These are phyloP conservation scores for Drosophila mayaguana DNA, from an alignment of 2,888 invertebrate genomes.

Conservation along the genomic window DNA sequence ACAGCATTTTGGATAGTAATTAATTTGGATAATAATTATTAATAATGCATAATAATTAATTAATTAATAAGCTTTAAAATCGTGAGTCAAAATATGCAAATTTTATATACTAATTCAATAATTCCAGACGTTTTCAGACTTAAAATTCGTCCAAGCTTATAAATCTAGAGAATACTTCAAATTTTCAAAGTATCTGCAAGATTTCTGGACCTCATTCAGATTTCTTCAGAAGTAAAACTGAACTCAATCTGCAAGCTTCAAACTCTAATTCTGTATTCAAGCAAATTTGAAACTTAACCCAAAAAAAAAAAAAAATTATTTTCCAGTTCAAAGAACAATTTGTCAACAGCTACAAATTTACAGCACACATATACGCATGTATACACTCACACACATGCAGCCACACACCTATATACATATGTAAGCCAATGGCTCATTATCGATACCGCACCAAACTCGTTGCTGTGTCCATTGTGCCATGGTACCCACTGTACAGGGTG, in stretches of 20 bases:
- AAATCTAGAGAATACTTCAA: too few relatives aligned
- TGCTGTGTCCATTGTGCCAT: slow-evolving; percentile 17
- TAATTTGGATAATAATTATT: too few relatives aligned
- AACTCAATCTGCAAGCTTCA: neutral
- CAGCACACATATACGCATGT: neutral
- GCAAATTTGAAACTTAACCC: slow-evolving; percentile 2
- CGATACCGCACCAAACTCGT: slow-evolving; percentile 69
- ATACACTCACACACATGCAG: neutral
- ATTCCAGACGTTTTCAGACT: neutral
- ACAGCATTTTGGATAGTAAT: too few relatives aligned
- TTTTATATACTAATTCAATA: too few relatives aligned
- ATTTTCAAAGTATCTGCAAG: too few relatives aligned
- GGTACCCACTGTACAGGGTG: slow-evolving; percentile 41
- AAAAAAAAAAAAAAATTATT: slow-evolving; percentile 42
- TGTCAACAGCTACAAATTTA: slow-evolving; percentile 23
- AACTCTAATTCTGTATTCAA: neutral
- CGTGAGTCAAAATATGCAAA: too few relatives aligned
- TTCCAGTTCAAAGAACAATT: slow-evolving; percentile 42
- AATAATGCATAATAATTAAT: too few relatives aligned
- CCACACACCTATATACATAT: neutral
- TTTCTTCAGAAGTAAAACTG: neutral
- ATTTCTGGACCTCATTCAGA: too few relatives aligned
- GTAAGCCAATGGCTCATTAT: slow-evolving; percentile 70
- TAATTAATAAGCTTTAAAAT: too few relatives aligned
- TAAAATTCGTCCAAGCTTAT: too few relatives aligned